phyloP scores from a whole-genome alignment of 2,797 vertebrate species.

The Melanotaenia trifasciata region DNA sequence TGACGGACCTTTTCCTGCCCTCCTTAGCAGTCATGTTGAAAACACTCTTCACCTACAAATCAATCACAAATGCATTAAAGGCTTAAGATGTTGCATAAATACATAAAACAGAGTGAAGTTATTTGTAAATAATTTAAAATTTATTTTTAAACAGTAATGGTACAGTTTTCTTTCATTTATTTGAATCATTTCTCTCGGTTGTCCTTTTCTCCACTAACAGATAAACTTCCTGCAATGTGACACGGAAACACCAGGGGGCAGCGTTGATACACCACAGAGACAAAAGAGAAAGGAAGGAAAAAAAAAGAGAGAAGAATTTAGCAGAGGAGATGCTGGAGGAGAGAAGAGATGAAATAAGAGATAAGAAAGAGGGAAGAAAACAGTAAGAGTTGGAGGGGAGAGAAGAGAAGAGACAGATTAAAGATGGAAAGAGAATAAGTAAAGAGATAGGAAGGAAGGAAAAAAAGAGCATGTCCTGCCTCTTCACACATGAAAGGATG shows the following conservation, averaged over 20 bases:
- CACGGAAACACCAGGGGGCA: constrained; percentile 59
- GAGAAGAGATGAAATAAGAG: background rate
- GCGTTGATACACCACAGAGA: constrained; percentile 20
- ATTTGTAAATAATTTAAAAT: background rate
- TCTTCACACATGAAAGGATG: background rate
- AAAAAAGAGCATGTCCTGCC: background rate
- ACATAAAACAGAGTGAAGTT: background rate
- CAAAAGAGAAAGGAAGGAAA: no score
- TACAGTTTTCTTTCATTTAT: constrained; percentile 16
- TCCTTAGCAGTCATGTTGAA: constrained; percentile 97
- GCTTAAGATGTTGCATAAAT: background rate
- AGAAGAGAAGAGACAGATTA: background rate
- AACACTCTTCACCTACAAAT: constrained; percentile 90
- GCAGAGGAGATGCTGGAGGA: constrained; percentile 1
- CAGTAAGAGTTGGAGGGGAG: background rate
- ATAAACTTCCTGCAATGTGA: background rate
- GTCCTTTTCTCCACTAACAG: background rate
- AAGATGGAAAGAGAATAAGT: background rate
- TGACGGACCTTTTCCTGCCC: constrained; percentile 90
- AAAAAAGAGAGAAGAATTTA: constrained; percentile 5
- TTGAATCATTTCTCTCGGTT: constrained; percentile 1
- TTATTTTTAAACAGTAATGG: background rate
- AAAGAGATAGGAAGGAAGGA: background rate
- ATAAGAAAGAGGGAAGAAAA: background rate
- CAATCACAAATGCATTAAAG: background rate